Base-by-base conservation (phyloP, 2,888 invertebrate species). In the Ligdia adustata region DNA sequence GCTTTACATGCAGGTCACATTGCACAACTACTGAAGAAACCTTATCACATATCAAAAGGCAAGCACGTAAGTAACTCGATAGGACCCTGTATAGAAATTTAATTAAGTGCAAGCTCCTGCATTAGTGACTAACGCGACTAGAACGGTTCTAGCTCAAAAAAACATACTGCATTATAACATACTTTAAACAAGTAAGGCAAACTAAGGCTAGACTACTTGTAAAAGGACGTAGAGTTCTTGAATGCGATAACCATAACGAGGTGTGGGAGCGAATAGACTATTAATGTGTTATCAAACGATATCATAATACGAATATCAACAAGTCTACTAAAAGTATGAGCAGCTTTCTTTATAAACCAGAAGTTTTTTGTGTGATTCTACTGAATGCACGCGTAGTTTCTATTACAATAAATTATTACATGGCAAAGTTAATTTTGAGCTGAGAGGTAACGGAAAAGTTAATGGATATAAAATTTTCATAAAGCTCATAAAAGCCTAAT, bases 91-190 rank as follows among this genome's bases (percentile, higher is more conserved):
- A 39, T 40, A 29, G 26, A 49, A 49, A 40, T 14, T 31, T 41
- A 50, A 35, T 40, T 44, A 50, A 38, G 33, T 28, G 42, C 43
- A 39, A 31, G 35, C 9, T 31, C 29, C 16, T 6, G 29, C 39
- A 35, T 32, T 52, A 46, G 46, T 46, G 51, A 52, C 42, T 26
- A 43, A 46, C 41, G 13, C 22, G 4, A 32, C 33, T 20, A 32
- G 37, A 20, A 29, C 18, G 15, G 5, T 13, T 15, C 13, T 38
- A 35, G 32, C 24, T 45, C 41, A 14, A 28, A 46, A 37, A 26
- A 42, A 42, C 5, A 16, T 3, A 4, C 16, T 16, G 5, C 16
- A 16, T 16, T 16, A 16, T 3, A 16, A 16, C 3, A 35, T 33
- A 20, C 9, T 24, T 22, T 16, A 29, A 5, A 41, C 33, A 28